Evolutionary conservation across 2,797 vertebrate genomes (phyloP), one percentile per base, ranked within the genome.

Genomic region (Eupleurogrammus muticus): DNA sequence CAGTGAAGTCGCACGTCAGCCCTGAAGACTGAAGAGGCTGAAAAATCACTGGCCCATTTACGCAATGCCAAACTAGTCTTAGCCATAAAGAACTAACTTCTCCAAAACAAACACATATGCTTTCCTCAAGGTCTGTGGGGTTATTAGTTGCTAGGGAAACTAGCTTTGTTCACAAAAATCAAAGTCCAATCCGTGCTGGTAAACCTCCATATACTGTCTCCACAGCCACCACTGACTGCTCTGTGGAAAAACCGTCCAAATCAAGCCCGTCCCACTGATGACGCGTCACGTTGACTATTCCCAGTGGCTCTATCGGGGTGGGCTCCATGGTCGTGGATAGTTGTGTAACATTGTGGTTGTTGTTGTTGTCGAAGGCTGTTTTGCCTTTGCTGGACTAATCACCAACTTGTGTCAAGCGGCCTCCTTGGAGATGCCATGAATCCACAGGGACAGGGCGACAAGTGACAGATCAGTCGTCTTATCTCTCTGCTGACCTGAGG

Each of bases 61-160:
- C 10, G 16, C 59, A 83, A 80, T 55, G 65, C 59, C 24, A 83
- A 66, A 70, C 55, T 67, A 58, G 34, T 81, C 51, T 34, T 5
- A 51, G 58, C 44, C 61, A 83, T 70, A 70, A 82, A 78, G 54
- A 63, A 36, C 14, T 70, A 82, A 83, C 75, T 71, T 74, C 61
- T 65, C 63, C 57, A 80, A 88, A 82, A 78, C 80, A 88, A 90
- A 85, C 72, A 87, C 59, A 73, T 52, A 81, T 21, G 66, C 63
- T 64, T 78, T 60, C 66, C 62, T 81, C 61, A 71, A 84, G 80
- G 81, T 86, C 85, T 66, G 36, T 5, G 9, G 38, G 73, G 76
- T 49, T 75, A 66, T 84, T 80, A 49, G 87, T 90, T 90, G 73
- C 85, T 64, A 78, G 9, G 88, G 84, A 72, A 90, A 90, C 77